Base-by-base conservation (phyloP, 1,140 invertebrate genomes). In the Euwallacea similis region DNA sequence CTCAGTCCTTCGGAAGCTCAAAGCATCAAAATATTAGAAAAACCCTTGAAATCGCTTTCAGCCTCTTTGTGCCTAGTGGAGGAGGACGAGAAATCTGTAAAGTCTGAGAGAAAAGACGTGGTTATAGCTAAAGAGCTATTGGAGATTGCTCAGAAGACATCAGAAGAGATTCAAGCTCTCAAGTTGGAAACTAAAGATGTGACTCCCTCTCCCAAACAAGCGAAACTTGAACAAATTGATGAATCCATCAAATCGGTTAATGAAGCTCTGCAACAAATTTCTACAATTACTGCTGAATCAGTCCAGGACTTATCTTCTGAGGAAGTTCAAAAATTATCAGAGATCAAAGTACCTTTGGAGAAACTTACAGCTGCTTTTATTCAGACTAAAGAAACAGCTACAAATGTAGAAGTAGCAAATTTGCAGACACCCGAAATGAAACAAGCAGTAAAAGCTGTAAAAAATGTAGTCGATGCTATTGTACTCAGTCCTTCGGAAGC, bases 281-380 rank as follows among this genome's bases (percentile, higher is more conserved):
- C 21, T 7, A 2, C 46, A 44, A 9, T 10, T 0, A 7, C 56
- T 15, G 2, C 10, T 41, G 55, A 47, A 6, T 16, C 63, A 55
- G 33, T 33, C n/a, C 1, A 58, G 47, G 73, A 71, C 56, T 55
- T 71, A 16, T 58, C 68, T 11, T 15, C 21, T 41, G 68, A 71
- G 56, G 41, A 71, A 41, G 15, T 21, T 0, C 46, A 62, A 60
- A 66, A 42, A 41, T 41, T 74, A 9, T 42, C 53, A 7, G 13
- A 60, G 4, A 16, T 71, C n/a, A 46, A 6, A 13, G 53, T 67
- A 68, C 64, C 64, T 6, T 43, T 74, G 11, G 44, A 71, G 13
- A 68, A 68, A 58, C 8, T 74, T 7, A 43, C 7, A 16, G 11
- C 9, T 43, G 2, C 63, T 10, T 33, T 68, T 7, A 41, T 63